Evolutionary conservation across 53 echinoderm and acorn worm genomes (phyloP).

Genomic region (Glandiceps talaboti): DNA sequence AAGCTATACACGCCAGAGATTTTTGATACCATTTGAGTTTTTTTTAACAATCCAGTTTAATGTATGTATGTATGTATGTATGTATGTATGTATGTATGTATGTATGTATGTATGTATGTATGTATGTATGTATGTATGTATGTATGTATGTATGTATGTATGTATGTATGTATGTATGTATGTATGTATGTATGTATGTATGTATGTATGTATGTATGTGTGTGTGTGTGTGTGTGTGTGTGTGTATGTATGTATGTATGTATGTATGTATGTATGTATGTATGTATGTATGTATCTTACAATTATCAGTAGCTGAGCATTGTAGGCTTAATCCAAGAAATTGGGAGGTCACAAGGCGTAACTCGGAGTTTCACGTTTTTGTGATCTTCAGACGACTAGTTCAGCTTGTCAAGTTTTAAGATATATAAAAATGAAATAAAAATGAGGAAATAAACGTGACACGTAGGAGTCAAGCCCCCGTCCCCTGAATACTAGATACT

Average conservation of each 20-base stretch:
- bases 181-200: constrained; percentile 9
- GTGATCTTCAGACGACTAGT: too few relatives aligned
- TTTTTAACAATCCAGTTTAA: too few relatives aligned
- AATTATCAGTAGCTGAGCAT: background rate
- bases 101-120: constrained; percentile 10
- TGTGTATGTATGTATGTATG: constrained; percentile 10
- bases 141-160: constrained; percentile 10
- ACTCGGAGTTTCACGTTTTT: too few relatives aligned
- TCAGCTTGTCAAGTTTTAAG: too few relatives aligned
- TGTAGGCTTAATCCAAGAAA: too few relatives aligned
- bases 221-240: constrained; percentile 11
- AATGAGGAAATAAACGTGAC: too few relatives aligned
- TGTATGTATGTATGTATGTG: constrained; percentile 3
- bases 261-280: constrained; percentile 6
- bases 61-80: background rate
- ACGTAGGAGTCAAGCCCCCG: too few relatives aligned
- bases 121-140: constrained; percentile 5
- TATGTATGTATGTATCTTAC: constrained; percentile 3
- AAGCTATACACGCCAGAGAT: too few relatives aligned
- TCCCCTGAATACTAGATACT: too few relatives aligned
- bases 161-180: constrained; percentile 9
- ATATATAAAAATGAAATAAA: too few relatives aligned
- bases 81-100: constrained; percentile 12
- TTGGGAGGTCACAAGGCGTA: too few relatives aligned
- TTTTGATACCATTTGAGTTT: too few relatives aligned